Base-by-base conservation (phyloP, 1,140 invertebrate species). In the Bombus soroeensis region DNA sequence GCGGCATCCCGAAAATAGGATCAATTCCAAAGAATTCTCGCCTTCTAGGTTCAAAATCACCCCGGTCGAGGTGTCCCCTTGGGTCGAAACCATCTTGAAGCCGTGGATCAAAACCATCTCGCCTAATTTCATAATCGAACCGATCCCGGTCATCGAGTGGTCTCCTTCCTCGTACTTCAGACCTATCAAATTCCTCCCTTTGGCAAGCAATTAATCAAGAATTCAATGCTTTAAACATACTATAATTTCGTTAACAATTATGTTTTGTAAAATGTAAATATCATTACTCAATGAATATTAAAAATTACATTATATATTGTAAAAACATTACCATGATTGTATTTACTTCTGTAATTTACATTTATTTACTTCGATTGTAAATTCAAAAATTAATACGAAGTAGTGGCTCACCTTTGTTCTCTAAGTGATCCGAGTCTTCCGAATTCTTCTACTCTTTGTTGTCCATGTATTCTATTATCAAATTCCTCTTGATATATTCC, bases 1-100 rank as follows among this genome's bases (percentile, higher is more conserved):
- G 92, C 9, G 94, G 93, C 59, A 93, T 94, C 22, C 94, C 94
- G 66, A 94, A 95, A 8, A 93, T 94, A 57, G 93, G 92, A 12
- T 94, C 94, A 84, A 95, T 93, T 59, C 93, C 93, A 82, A 94
- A 95, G 71, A 94, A 95, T 12, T 95, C 94, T 79, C 94, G 85
- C 83, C 94, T 91, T 59, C 94, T 88, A 37, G 92, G 92, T 80
- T 95, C 94, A 71, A 95, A 95, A 32, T 95, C 95, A 1, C 94
- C 89, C 34, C 92, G 90, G 68, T 93, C 93, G 3, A 89, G 92
- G 64, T 94, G 94, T 18, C 93, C 92, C 10, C 93, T 87, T 2
- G 92, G 90, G 70, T 95, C 93, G 15, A 94, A 95, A 9, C 89
- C 91, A 74, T 94, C 94, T 34, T 91, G 90, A 71, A 93, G 90